Evolutionary conservation across 1,140 invertebrate genomes (phyloP).

Genomic region (Sycobia sp.): DNA sequence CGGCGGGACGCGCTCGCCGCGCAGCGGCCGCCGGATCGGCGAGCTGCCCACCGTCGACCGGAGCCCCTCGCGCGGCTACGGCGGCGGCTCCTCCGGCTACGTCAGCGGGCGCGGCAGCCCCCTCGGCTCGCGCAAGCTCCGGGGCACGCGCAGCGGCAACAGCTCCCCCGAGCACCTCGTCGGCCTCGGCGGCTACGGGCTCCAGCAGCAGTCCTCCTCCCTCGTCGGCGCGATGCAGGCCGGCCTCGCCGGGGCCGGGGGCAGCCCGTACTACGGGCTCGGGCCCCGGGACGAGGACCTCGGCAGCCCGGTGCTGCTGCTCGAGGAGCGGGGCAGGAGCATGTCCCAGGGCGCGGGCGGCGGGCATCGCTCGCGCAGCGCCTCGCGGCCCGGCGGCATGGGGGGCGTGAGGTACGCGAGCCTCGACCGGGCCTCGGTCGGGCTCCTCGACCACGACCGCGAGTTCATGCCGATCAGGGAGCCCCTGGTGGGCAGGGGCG

Average conservation of each 20-base stretch:
- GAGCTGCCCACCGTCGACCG: conserved; percentile 84
- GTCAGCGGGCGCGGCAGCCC: conserved; percentile 60
- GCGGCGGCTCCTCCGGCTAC: conserved; percentile 65
- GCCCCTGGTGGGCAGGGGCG: conserved; percentile 69
- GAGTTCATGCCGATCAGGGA: conserved; percentile 84
- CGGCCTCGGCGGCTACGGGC: conserved; percentile 11
- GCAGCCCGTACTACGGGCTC: conserved; percentile 71
- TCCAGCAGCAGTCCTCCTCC: conserved; percentile 37
- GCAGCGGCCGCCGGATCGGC: conserved; percentile 68
- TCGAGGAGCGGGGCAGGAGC: conserved; percentile 69
- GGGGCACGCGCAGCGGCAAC: conserved; percentile 65
- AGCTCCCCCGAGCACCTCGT: conserved; percentile 56
- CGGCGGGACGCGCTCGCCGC: conserved; percentile 67
- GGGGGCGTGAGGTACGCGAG: conserved; percentile 74
- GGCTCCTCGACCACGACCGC: conserved; percentile 69
- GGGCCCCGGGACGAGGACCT: conserved; percentile 74
- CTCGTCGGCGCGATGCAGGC: conserved; percentile 57
- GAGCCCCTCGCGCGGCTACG: conserved; percentile 76
- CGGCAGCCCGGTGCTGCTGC: conserved; percentile 70
- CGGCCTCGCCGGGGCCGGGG: conserved; percentile 66
- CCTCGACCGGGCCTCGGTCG: conserved; percentile 71
- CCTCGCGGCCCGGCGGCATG: conserved; percentile 63
- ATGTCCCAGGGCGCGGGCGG: conserved; percentile 65
- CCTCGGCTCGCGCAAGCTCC: conserved; percentile 50
- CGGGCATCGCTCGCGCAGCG: conserved; percentile 67